Percentiles rank a stretch among this genome's conserved stretches.
phyloP scores from a whole-genome alignment of 2,113 vertebrate species.

The Spea multiplicata region DNA sequence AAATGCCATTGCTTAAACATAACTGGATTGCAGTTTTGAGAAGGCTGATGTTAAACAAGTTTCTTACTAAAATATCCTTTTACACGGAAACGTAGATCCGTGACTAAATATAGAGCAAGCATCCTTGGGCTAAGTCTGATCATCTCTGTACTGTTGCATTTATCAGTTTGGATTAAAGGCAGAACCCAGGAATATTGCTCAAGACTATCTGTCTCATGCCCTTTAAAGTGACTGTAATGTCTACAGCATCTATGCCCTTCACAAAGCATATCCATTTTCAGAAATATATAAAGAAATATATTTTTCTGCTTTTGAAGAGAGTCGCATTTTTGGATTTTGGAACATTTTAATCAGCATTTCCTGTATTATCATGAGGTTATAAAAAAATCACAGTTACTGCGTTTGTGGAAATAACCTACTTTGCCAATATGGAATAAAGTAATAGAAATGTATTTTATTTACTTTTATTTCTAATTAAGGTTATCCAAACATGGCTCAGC shows the following conservation, averaged over 20 bases:
- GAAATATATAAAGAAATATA: not conserved
- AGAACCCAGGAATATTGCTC: constrained; percentile 20
- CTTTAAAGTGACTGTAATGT: constrained; percentile 8
- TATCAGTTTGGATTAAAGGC: constrained; percentile 10
- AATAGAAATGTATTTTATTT: too few species aligned
- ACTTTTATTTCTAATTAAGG: too few species aligned
- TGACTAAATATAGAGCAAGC: constrained; percentile 14
- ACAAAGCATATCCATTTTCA: constrained; percentile 11
- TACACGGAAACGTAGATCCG: not conserved
- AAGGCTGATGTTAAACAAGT: too few species aligned
- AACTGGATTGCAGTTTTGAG: not conserved
- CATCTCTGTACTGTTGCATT: constrained; percentile 16
- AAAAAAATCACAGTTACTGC: too few species aligned
- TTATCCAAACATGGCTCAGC: too few species aligned
- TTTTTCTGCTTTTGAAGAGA: too few species aligned
- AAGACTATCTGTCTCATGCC: constrained; percentile 34
- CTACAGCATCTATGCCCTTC: constrained; percentile 21
- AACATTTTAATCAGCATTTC: too few species aligned
- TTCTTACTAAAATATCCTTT: constrained; percentile 21
- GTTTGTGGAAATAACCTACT: too few species aligned
- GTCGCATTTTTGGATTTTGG: too few species aligned
- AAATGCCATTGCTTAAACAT: not conserved
- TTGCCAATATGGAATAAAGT: too few species aligned
- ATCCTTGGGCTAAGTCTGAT: constrained; percentile 37
- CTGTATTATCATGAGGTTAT: too few species aligned